Evolutionary conservation across 2,113 vertebrate species (phyloP), one percentile per base, ranked within the genome.

Genomic region (Saguinus midas): DNA sequence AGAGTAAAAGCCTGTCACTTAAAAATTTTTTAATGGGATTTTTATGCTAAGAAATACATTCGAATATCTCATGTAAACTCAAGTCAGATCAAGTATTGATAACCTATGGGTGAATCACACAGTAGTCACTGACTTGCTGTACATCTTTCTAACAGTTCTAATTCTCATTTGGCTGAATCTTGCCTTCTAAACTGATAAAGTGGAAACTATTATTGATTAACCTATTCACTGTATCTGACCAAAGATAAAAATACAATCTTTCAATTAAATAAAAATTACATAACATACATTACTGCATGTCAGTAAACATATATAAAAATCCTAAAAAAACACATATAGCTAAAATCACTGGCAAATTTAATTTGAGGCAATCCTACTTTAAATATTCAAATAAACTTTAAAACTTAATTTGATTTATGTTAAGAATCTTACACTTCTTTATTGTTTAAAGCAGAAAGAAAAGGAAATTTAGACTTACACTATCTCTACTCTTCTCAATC

Each of bases 291-390:
- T 75, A 90, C 2, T 86, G 27, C 5, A 37, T n/a, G 45, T 35
- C 5, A 92, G 23, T 92, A 90, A 90, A 87, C 32, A 87, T 25
- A 82, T 83, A 82, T 78, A 84, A 20, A 80, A 40, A 68, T 23
- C 75, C 55, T 90, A 40, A 55, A 93, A 90, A 68, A 75, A 43
- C 3, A 3, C 29, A 9, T 29, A 68, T 10, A 68, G 45, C 84
- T 92, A 91, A 94, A 79, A 89, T n/a, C 32, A 88, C 7, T 92
- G 79, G 23, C 79, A 79, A 88, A 57, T 73, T 72, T 91, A 97
- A 91, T 64, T 66, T 79, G n/a, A 73, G 32, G 45, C 29, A 88
- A 89, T 18, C 48, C 43, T 40, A 87, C 70, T 79, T 83, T n/a
- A 87, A 87, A 76, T 61, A 84, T 72, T 88, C 61, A 95, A 72